Evolutionary conservation across 2,113 vertebrate species (phyloP).

Genomic region (Scalopus aquaticus): DNA sequence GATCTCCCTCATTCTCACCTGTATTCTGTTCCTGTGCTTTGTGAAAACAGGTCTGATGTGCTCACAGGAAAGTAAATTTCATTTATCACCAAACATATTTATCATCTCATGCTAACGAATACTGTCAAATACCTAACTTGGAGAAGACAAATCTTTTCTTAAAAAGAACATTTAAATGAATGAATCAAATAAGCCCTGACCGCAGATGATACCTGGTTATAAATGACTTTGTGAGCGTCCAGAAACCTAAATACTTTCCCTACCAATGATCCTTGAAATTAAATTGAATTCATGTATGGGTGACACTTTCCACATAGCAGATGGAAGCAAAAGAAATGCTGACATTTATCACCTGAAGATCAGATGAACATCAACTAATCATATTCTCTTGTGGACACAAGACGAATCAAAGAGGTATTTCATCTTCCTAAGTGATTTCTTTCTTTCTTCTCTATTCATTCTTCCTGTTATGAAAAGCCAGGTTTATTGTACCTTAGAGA

Average conservation of each 20-base stretch:
- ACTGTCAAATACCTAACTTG: neutral
- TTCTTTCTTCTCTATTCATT: constrained; percentile 18
- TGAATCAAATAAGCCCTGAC: neutral
- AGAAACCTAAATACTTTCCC: neutral
- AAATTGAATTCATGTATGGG: constrained; percentile 31
- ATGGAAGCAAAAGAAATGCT: constrained; percentile 24
- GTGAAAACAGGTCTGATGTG: neutral
- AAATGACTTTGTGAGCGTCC: neutral
- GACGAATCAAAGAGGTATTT: constrained; percentile 67
- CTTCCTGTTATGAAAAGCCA: constrained; percentile 30
- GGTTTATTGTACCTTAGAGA: neutral
- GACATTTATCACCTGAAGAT: constrained; percentile 38
- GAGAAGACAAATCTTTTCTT: constrained; percentile 17
- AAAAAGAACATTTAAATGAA: constrained; percentile 28
- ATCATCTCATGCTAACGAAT: neutral
- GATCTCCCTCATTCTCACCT: neutral
- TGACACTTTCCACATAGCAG: neutral
- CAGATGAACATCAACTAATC: neutral
- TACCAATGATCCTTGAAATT: constrained; percentile 66
- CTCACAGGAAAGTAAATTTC: neutral
- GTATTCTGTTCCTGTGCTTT: neutral
- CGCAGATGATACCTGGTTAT: constrained; percentile 19
- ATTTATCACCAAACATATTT: neutral
- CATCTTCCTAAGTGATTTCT: constrained; percentile 61
- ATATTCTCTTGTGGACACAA: constrained; percentile 51